Conservation (phyloP, 2,113 vertebrate genomes). For the Mesoclemmys tuberculata region DNA sequence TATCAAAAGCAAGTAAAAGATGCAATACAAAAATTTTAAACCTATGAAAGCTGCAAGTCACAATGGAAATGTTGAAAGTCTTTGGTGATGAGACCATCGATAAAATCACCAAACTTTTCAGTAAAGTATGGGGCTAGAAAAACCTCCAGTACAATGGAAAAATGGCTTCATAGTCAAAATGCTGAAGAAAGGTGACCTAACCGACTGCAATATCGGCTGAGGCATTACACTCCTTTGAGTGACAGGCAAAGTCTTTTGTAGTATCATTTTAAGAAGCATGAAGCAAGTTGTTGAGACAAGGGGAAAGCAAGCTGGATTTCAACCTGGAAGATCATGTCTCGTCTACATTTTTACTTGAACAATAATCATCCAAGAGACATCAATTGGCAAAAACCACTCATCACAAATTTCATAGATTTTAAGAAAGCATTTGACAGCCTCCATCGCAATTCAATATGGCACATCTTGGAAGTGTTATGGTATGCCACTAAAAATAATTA, state of each 20-base stretch:
- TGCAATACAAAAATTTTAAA: too few relatives aligned
- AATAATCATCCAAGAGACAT: not conserved
- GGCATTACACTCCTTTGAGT: too few relatives aligned
- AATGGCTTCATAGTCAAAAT: not conserved
- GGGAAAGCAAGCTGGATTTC: not conserved
- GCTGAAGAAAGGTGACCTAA: not conserved
- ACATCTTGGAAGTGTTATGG: not conserved
- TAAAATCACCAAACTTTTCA: not conserved
- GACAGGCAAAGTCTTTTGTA: not conserved
- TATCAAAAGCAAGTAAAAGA: not conserved
- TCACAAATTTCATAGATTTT: not conserved
- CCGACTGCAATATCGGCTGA: too few relatives aligned
- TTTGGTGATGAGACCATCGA: too few relatives aligned
- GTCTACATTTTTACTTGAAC: not conserved
- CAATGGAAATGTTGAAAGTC: too few relatives aligned
- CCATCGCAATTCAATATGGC: not conserved
- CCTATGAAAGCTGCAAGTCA: too few relatives aligned
- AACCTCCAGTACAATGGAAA: not conserved
- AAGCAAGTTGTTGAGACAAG: not conserved
- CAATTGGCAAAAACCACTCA: not conserved
- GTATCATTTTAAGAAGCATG: not conserved
- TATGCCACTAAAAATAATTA: not conserved
- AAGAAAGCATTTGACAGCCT: not conserved
- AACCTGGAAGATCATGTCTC: not conserved
- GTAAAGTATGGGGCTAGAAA: not conserved